Conservation (phyloP, 92 coral and sea anemone genomes). For the Galaxea fascicularis region DNA sequence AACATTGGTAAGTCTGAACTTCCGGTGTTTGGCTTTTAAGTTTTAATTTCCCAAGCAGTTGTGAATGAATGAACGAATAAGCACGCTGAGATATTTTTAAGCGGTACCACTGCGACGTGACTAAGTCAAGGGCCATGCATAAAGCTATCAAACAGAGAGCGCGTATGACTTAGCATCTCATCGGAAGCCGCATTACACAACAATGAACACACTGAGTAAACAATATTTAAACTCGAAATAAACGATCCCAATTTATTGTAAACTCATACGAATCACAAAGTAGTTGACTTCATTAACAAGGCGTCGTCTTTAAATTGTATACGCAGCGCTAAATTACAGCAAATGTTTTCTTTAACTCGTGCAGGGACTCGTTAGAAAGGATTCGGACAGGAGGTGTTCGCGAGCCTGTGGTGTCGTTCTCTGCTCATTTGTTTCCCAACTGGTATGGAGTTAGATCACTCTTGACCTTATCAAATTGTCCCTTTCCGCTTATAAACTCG, state of each 20-base stretch:
- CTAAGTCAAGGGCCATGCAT: not conserved
- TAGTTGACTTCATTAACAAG: slow-evolving; percentile 21
- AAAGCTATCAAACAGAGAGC: not conserved
- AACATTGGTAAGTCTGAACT: slow-evolving; percentile 45
- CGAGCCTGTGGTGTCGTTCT: not conserved
- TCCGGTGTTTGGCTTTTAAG: slow-evolving; percentile 34
- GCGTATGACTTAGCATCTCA: not conserved
- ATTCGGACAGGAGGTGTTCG: not conserved
- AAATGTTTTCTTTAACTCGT: not conserved
- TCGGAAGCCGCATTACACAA: not conserved
- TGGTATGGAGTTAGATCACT: slow-evolving; percentile 7
- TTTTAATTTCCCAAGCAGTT: not conserved
- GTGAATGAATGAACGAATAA: not conserved
- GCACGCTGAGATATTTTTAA: not conserved
- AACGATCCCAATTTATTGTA: slow-evolving; percentile 19
- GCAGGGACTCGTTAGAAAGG: no score
- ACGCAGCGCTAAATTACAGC: slow-evolving; percentile 1
- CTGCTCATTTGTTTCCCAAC: not conserved
- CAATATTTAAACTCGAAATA: slow-evolving; percentile 25
- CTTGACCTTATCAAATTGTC: slow-evolving; percentile 27
- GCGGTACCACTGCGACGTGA: not conserved
- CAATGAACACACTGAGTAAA: slow-evolving; percentile 9
- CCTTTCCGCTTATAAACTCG: slow-evolving; percentile 12
- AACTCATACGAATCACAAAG: slow-evolving; percentile 31
- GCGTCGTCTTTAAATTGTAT: slow-evolving; percentile 3